Evolutionary conservation across 2,113 vertebrate genomes (phyloP).

Genomic region (Hymenochirus boettgeri): DNA sequence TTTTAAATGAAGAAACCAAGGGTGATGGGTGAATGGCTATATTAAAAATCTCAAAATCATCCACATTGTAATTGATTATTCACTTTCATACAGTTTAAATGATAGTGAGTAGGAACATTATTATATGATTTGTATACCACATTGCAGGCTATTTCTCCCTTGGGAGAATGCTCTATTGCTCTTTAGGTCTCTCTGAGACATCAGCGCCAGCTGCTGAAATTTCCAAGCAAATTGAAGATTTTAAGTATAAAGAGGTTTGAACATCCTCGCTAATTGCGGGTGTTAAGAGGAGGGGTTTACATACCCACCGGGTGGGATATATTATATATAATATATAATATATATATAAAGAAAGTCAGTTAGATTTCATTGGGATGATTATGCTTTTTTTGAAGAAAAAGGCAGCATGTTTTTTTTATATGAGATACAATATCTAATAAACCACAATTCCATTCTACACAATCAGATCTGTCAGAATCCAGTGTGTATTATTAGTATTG

Average conservation of each 20-base stretch:
- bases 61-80: too few species aligned
- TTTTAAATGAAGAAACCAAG: not conserved
- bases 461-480: constrained; percentile 18
- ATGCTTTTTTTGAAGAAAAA: constrained; percentile 7
- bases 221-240: constrained; percentile 38
- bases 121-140: constrained; percentile 17
- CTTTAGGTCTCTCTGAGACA: constrained; percentile 18
- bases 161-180: constrained; percentile 24
- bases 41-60: too few species aligned
- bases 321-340: too few species aligned
- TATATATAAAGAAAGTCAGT: constrained; percentile 9
- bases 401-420: constrained; percentile 27
- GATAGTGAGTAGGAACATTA: not conserved
- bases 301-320: constrained; percentile 14
- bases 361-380: constrained; percentile 22
- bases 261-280: constrained; percentile 37
- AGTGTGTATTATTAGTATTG: constrained; percentile 25
- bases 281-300: not conserved
- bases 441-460: constrained; percentile 3
- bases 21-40: not conserved
- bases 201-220: constrained; percentile 37
- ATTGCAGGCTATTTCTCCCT: constrained; percentile 11
- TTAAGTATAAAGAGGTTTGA: constrained; percentile 31
- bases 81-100: not conserved
- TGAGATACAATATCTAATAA: constrained; percentile 31